Conservation (phyloP, 2,113 vertebrate species). For the Actenoides hombroni region DNA sequence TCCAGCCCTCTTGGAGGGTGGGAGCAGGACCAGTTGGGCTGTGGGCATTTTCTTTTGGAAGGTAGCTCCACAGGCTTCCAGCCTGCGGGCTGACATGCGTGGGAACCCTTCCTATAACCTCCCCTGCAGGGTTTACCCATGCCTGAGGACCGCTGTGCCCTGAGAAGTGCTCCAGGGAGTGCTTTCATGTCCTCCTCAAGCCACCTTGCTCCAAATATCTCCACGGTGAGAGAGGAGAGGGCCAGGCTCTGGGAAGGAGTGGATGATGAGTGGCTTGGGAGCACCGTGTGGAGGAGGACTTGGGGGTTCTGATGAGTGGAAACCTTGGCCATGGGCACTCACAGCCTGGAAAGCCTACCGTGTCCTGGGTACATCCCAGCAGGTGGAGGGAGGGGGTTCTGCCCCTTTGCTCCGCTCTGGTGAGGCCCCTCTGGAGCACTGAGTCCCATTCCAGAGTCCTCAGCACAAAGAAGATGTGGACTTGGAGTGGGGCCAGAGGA, state of each 20-base stretch:
- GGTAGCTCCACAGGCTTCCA: neutral
- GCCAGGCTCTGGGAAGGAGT: neutral
- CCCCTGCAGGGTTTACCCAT: neutral
- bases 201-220: neutral
- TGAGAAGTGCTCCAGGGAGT: neutral
- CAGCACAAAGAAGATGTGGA: too few relatives aligned
- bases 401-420: too few relatives aligned
- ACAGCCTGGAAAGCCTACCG: neutral
- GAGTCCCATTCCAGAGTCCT: too few relatives aligned
- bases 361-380: neutral
- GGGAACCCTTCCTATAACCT: neutral
- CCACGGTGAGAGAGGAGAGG: neutral
- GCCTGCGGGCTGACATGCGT: rapidly evolving
- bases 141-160: too few relatives aligned
- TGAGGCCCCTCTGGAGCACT: too few relatives aligned
- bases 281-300: neutral
- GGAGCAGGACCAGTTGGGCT: neutral
- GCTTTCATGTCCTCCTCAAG: neutral
- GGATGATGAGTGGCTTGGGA: neutral
- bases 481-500: too few relatives aligned
- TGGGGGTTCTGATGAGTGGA: neutral
- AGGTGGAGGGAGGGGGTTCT: neutral
- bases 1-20: neutral
- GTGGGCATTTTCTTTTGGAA: neutral
- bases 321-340: neutral